Evolutionary conservation across 2,888 invertebrate species (phyloP).

Genomic region (Lepidocyrtoides sp.): DNA sequence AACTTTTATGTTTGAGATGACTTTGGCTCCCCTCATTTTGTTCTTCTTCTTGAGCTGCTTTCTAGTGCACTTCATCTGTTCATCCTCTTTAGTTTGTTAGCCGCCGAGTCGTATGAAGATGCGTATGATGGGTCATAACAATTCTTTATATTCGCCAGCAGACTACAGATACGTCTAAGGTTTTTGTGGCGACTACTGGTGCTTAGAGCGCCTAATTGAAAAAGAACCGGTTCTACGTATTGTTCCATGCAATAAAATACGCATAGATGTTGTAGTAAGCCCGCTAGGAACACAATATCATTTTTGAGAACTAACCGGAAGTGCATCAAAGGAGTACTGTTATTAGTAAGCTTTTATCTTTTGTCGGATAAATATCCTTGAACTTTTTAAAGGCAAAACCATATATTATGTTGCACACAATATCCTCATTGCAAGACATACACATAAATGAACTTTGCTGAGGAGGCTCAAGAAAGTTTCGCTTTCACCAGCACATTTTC

Average conservation of each 20-base stretch:
- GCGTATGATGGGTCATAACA: conserved; percentile 9
- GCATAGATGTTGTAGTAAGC: not conserved
- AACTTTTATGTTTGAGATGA: conserved; percentile 49
- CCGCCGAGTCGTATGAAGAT: too few species aligned
- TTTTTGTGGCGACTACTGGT: not conserved
- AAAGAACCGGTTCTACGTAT: conserved; percentile 32
- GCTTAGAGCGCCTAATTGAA: conserved; percentile 44
- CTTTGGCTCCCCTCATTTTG: not conserved
- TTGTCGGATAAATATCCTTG: conserved; percentile 58
- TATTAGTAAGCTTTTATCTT: conserved; percentile 47
- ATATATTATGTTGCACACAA: not conserved
- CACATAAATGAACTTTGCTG: conserved; percentile 1
- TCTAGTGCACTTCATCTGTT: conserved; percentile 33
- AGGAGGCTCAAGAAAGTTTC: conserved; percentile 41
- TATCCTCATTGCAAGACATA: not conserved
- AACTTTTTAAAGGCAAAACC: conserved; percentile 34
- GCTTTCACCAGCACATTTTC: conserved; percentile 59
- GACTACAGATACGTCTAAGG: conserved; percentile 20
- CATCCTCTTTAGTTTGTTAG: conserved; percentile 26
- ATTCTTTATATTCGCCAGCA: conserved; percentile 21
- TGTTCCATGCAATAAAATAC: not conserved
- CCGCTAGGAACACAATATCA: not conserved
- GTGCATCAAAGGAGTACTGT: conserved; percentile 60
- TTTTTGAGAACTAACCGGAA: conserved; percentile 59
- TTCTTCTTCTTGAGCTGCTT: conserved; percentile 1